Evolutionary conservation across 35 echinoderm and acorn worm species (phyloP).

Genomic region (Heliocidaris tuberculata): DNA sequence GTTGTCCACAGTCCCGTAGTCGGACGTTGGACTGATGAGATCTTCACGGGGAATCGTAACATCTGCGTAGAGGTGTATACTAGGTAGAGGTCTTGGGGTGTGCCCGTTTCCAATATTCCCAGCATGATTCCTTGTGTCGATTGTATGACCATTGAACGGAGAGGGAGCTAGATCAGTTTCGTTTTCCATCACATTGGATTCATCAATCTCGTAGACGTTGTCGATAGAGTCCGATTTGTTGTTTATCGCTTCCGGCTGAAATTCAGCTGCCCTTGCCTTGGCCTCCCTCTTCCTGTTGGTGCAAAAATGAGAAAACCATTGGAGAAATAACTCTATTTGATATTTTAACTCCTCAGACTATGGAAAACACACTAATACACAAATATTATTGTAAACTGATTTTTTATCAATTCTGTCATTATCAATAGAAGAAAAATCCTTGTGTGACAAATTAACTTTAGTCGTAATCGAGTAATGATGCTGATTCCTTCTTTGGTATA

Average conservation of each 20-base stretch:
- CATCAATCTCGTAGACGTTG: not conserved
- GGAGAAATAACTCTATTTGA: too few species aligned
- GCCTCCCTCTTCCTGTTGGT: not conserved
- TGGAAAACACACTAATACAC: too few species aligned
- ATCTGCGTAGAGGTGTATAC: conserved; percentile 19
- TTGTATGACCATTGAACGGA: not conserved
- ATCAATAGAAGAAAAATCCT: too few species aligned
- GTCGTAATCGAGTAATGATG: too few species aligned
- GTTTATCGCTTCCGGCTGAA: not conserved
- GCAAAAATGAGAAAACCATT: too few species aligned
- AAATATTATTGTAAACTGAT: too few species aligned
- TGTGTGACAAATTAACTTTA: too few species aligned
- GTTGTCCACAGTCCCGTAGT: not conserved
- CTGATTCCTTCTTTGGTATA: too few species aligned
- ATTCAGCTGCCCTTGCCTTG: not conserved
- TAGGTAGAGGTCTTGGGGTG: not conserved
- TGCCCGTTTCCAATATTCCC: not conserved
- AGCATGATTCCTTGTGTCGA: not conserved
- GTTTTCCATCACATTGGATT: not conserved
- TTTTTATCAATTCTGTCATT: too few species aligned
- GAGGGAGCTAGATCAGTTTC: not conserved
- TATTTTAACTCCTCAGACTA: too few species aligned
- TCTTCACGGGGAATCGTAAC: not conserved
- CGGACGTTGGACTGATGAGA: conserved; percentile 11
- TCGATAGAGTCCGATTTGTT: not conserved